These are phyloP conservation scores for Anoncus sp. DNA, from an alignment of 2,888 invertebrate species.

Conservation along the genomic window DNA sequence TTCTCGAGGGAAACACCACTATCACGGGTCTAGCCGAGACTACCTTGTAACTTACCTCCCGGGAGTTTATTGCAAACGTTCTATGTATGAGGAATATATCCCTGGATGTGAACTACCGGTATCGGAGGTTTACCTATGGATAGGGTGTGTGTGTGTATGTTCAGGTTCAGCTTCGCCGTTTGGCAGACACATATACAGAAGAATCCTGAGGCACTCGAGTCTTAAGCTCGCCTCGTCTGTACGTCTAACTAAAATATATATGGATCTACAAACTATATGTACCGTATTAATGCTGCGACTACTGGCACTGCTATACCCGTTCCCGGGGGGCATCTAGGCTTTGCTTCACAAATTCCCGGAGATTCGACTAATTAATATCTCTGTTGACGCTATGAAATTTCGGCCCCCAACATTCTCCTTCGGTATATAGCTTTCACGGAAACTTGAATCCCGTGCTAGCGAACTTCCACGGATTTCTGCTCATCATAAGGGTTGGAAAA, in stretches of 20 bases:
- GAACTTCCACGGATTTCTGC: conserved; percentile 32
- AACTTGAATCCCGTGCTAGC: conserved; percentile 36
- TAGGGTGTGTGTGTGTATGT: conserved; percentile 42
- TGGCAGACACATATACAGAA: conserved; percentile 49
- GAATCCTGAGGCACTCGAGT: conserved; percentile 57
- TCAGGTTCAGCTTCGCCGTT: conserved; percentile 38
- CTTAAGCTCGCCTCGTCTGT: conserved; percentile 37
- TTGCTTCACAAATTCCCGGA: conserved; percentile 59
- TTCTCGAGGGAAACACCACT: conserved; percentile 19
- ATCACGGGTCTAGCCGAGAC: conserved; percentile 24
- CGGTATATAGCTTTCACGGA: conserved; percentile 23
- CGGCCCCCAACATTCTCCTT: conserved; percentile 28
- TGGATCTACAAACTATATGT: conserved; percentile 35
- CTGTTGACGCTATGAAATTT: conserved; percentile 75
- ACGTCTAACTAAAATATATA: conserved; percentile 36
- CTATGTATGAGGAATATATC: conserved; percentile 18
- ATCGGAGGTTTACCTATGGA: conserved; percentile 53
- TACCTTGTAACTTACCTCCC: conserved; percentile 32
- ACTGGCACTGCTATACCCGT: conserved; percentile 10
- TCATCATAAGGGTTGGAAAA: conserved; percentile 9
- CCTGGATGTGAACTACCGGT: conserved; percentile 42
- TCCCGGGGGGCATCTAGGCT: conserved; percentile 51
- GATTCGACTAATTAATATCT: conserved; percentile 80
- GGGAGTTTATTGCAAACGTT: conserved; percentile 45
- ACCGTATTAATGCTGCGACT: conserved; percentile 35